Evolutionary conservation across 2,888 invertebrate species (phyloP).

Genomic region (Chalcosyrphus nemorum): DNA sequence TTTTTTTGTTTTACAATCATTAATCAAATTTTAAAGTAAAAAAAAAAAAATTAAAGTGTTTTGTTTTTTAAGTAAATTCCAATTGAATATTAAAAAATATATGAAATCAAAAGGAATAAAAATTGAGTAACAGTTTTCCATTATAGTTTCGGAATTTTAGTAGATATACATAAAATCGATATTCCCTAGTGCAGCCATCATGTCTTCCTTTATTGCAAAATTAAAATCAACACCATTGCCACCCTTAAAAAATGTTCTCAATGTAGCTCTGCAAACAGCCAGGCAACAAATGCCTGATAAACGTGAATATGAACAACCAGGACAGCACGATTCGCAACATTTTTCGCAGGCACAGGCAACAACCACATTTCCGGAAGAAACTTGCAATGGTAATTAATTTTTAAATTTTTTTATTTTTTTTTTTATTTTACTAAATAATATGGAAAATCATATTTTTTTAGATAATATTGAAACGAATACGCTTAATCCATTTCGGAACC

Average conservation of each 20-base stretch:
- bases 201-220: conserved; percentile 83
- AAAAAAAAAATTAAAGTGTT: neutral
- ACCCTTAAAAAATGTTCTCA: conserved; percentile 89
- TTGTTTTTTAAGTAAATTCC: neutral
- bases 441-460: conserved; percentile 15
- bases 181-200: conserved; percentile 75
- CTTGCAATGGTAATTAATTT: conserved; percentile 37
- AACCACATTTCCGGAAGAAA: conserved; percentile 36
- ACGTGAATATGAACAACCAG: conserved; percentile 82
- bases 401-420: neutral
- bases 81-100: neutral
- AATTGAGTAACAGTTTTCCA: conserved; percentile 39
- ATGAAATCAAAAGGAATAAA: neutral
- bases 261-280: conserved; percentile 92
- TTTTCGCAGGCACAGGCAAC: conserved; percentile 48
- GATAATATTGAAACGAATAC: conserved; percentile 78
- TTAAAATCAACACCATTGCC: conserved; percentile 87
- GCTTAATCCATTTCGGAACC: conserved; percentile 81
- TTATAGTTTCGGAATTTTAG: conserved; percentile 58
- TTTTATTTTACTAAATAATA: neutral
- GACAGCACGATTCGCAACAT: conserved; percentile 56
- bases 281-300: conserved; percentile 89
- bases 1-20: neutral
- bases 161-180: conserved; percentile 78
- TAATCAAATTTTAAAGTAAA: conserved; percentile 1